Base-by-base conservation (phyloP, 1,140 invertebrate species). In the Monomorium pharaonis region DNA sequence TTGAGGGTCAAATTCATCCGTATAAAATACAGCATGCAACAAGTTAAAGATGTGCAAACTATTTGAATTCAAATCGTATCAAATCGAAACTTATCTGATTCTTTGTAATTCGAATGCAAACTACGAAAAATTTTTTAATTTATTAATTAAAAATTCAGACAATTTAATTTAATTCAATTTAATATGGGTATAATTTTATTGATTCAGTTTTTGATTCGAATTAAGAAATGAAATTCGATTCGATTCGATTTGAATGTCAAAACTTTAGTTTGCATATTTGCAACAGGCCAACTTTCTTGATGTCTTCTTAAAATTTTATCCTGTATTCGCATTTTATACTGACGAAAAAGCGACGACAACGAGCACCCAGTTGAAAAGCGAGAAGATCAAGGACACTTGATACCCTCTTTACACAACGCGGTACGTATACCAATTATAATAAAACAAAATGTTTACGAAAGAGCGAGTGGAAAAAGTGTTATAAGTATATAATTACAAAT, bases 1-100 rank as follows among this genome's bases (percentile, higher is more conserved):
- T n/a, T n/a, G n/a, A n/a, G n/a, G n/a, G n/a, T n/a, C 70, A 86
- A 89, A 89, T 85, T 80, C 70, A 77, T 58, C 51, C 37, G 49
- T 81, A 81, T 16, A 72, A 72, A 72, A 81, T 47, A 47, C n/a
- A 83, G 54, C 42, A 51, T 54, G 37, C 51, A 70, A 51, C 7
- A 51, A 6, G 37, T 7, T 3, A 37, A 7, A 7, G 37, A 37
- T 37, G 37, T 37, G 37, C 37, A 7, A 37, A 37, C 37, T 37
- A 37, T 37, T 37, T 7, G 37, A 37, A 37, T 37, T 6, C 7
- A 7, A 37, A 37, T 37, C 37, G 4, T 6, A 37, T 37, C 37
- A 3, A 37, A 37, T 37, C 7, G 37, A 37, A 37, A 37, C 4
- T n/a, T n/a, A n/a, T n/a, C n/a, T 37, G 37, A 37, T 5, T 33